Conservation (phyloP, 2,888 invertebrate genomes). For the Periphyllus acericola region DNA sequence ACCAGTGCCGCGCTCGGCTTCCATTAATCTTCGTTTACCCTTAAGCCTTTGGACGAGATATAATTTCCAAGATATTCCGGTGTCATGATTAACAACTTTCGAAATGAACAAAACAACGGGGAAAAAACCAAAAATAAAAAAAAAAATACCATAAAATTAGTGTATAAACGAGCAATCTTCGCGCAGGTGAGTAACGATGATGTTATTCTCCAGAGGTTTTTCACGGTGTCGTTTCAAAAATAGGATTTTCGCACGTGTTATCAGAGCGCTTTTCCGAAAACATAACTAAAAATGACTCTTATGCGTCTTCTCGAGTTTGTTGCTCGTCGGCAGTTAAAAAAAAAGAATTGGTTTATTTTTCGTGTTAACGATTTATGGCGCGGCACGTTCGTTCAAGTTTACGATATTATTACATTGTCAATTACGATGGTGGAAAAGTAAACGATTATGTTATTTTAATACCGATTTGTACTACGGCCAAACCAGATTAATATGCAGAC, state of each 20-base stretch:
- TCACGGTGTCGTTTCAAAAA: not conserved
- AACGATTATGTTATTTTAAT: no score
- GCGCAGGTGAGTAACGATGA: conserved; percentile 5
- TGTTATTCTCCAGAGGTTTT: conserved; percentile 6
- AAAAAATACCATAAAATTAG: conserved; percentile 19
- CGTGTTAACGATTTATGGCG: not conserved
- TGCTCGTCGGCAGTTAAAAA: not conserved
- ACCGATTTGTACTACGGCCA: no score
- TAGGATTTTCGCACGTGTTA: not conserved
- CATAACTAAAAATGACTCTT: not conserved
- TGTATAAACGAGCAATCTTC: conserved; percentile 4
- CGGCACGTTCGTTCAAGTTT: not conserved
- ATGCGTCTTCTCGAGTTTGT: not conserved
- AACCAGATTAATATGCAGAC: no score
- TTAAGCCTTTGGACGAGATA: conserved; percentile 51
- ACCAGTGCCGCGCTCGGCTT: conserved; percentile 12
- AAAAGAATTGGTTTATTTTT: no score
- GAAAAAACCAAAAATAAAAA: no score
- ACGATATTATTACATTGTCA: not conserved
- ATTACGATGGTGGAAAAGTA: no score
- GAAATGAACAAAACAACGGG: conserved; percentile 32
- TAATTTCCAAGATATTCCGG: conserved; percentile 42
- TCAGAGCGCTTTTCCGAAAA: not conserved
- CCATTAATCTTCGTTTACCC: conserved; percentile 57
- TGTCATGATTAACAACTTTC: conserved; percentile 48